Evolutionary conservation across 2,888 invertebrate species (phyloP), one percentile per base, ranked within the genome.

Genomic region (Hyposoter didymator): DNA sequence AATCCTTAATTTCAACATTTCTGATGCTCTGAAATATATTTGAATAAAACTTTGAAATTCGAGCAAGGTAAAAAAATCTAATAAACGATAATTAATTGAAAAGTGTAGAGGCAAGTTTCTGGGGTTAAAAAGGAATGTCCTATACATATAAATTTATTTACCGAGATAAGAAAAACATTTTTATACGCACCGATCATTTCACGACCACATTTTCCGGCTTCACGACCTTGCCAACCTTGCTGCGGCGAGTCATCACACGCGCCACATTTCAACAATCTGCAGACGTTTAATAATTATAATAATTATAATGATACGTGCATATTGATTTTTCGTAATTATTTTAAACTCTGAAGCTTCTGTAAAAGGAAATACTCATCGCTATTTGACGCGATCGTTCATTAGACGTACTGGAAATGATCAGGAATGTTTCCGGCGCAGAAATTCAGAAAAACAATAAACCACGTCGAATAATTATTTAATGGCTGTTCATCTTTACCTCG

Each of bases 121-220:
- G 2, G 47, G 14, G 7, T 17, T 32, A 49, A 14, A 5, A 49
- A 28, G 72, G 14, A 55, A 72, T 10, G 10, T 7, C 35, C 35
- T 10, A 39, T 19, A 39, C 2, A 55, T 7, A 39, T 14, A 55
- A 6, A 55, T 8, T 19, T 59, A 45, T 64, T 45, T 17, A 19
- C 28, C 12, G 22, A 55, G 55, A 45, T 55, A 55, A 8, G 39
- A n/a, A 49, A 78, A 78, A 78, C 64, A 35, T 52, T 32, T 17
- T 52, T 45, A 19, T 32, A 69, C 78, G 32, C 52, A 28, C 14
- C 14, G 76, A 66, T 47, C 64, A 32, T 49, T 75, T 8, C 39
- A 76, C 52, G 76, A 76, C 19, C 49, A 66, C 59, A 47, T 75
- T 82, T 69, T 69, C 81, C 81, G 74, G 67, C 73, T 82, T 17